Percentiles rank a stretch among this genome's conserved stretches.
Evolutionary conservation across 2,113 vertebrate species (phyloP).

Genomic region (Psammodynastes pulverulentus): DNA sequence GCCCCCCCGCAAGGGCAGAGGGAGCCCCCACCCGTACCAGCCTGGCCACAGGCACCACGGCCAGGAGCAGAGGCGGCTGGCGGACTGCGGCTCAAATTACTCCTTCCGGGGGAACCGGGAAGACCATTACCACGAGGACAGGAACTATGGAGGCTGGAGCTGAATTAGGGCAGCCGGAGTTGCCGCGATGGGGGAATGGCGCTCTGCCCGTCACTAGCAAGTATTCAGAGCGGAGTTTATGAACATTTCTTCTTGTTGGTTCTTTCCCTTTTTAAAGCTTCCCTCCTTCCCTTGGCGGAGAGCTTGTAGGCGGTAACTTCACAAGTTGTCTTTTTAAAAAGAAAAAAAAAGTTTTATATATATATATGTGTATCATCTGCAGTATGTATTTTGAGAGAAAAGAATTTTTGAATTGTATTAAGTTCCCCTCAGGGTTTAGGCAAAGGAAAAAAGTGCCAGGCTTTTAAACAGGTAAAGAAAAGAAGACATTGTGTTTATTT

Average conservation of each 20-base stretch:
- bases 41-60: slow-evolving; percentile 56
- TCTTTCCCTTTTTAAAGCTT: neutral
- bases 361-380: slow-evolving; percentile 23
- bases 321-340: slow-evolving; percentile 16
- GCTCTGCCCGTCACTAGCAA: slow-evolving; percentile 54
- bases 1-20: slow-evolving; percentile 61
- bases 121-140: slow-evolving; percentile 70
- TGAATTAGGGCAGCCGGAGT: slow-evolving; percentile 66
- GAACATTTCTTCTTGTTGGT: neutral
- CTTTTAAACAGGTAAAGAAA: neutral
- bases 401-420: slow-evolving; percentile 31
- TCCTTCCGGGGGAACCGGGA: slow-evolving; percentile 61
- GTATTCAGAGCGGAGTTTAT: rapidly evolving
- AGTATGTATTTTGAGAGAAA: neutral
- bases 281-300: neutral
- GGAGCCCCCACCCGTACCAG: slow-evolving; percentile 64
- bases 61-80: slow-evolving; percentile 65
- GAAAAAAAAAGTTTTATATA: slow-evolving; percentile 15
- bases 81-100: slow-evolving; percentile 43
- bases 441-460: slow-evolving; percentile 5
- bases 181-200: slow-evolving; percentile 76
- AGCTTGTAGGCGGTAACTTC: slow-evolving; percentile 21
- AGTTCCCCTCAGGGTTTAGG: slow-evolving; percentile 47
- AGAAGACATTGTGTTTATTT: slow-evolving; percentile 31
- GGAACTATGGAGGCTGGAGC: slow-evolving; percentile 67